Percentiles rank a stretch among this genome's conserved stretches.
phyloP scores from a whole-genome alignment of 2,888 invertebrate genomes.

The Chromoteleia sp. region DNA sequence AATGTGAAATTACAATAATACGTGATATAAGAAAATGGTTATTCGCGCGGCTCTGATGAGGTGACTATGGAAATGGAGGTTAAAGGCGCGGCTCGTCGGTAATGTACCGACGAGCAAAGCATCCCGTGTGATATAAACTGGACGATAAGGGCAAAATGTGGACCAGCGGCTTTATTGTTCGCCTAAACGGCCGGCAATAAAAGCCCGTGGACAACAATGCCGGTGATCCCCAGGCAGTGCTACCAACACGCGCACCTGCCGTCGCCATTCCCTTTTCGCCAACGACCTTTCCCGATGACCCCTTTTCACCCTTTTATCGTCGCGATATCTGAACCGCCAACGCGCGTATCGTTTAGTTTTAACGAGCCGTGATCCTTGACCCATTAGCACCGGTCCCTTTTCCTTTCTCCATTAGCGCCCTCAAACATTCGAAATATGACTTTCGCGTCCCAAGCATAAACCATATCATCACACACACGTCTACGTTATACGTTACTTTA shows the following conservation, averaged over 20 bases:
- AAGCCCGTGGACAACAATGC: slow-evolving; percentile 75
- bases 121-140: slow-evolving; percentile 75
- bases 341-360: slow-evolving; percentile 64
- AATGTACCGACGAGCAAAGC: slow-evolving; percentile 77
- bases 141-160: slow-evolving; percentile 75
- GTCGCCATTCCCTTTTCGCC: slow-evolving; percentile 23
- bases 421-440: slow-evolving; percentile 35
- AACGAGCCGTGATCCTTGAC: slow-evolving; percentile 61
- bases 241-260: slow-evolving; percentile 59
- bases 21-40: slow-evolving; percentile 38
- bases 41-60: slow-evolving; percentile 44
- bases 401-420: slow-evolving; percentile 51
- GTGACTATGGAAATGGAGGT: slow-evolving; percentile 57
- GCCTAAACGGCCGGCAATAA: slow-evolving; percentile 77
- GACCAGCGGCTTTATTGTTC: slow-evolving; percentile 78
- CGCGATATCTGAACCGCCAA: slow-evolving; percentile 67
- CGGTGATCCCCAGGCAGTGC: slow-evolving; percentile 61
- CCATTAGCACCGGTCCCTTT: slow-evolving; percentile 44
- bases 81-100: slow-evolving; percentile 64
- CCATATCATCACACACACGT: too few relatives aligned
- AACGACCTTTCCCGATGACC: slow-evolving; percentile 54
- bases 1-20: slow-evolving; percentile 29
- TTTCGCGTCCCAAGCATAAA: slow-evolving; percentile 19
- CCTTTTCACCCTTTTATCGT: slow-evolving; percentile 71
- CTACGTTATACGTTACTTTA: not conserved